Evolutionary conservation across 2,888 invertebrate species (phyloP), one percentile per base, ranked within the genome.

Genomic region (Athalia rosae): DNA sequence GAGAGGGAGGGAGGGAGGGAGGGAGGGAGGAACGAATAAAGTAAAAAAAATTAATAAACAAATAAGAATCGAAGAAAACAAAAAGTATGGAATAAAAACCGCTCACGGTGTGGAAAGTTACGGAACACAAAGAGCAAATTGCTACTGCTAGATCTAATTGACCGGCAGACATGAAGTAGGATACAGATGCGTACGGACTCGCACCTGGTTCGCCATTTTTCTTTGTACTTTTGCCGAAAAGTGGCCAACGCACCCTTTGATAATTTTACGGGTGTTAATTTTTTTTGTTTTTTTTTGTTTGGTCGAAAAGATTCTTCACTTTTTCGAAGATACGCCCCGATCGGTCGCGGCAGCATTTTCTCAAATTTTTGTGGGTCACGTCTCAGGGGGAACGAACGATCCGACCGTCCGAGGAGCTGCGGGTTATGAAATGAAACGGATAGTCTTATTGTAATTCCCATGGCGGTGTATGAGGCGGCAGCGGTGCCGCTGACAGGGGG

Each of bases 381-480:
- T 28, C 28, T 28, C 28, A 28, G 28, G 28, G 28, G 28, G 28
- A 28, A 28, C 28, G 28, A 28, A 43, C 15, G 58, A 28, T n/a
- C n/a, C n/a, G n/a, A n/a, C n/a, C n/a, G n/a, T n/a, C 13, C 7
- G 58, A 56, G 71, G 7, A 45, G 71, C 58, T 56, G 58, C 50
- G 13, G 47, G 15, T 71, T 71, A 71, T 71, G 71, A 71, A 71
- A 71, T 58, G 71, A 58, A 71, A 71, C 53, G 28, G 28, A 28
- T 71, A 45, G 71, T 71, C 58, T 71, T 71, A 58, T 71, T 71
- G 71, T 71, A 71, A 71, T 71, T 71, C 71, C 71, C 71, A 71
- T n/a, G 71, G 71, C 13, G 71, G 13, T 50, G 53, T 13, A 61
- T 8, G 15, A 7, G 4, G 28, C 48, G 43, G 50, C 28, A 13